Base-by-base conservation (phyloP, 1,140 invertebrate species). In the Maconellicoccus hirsutus region DNA sequence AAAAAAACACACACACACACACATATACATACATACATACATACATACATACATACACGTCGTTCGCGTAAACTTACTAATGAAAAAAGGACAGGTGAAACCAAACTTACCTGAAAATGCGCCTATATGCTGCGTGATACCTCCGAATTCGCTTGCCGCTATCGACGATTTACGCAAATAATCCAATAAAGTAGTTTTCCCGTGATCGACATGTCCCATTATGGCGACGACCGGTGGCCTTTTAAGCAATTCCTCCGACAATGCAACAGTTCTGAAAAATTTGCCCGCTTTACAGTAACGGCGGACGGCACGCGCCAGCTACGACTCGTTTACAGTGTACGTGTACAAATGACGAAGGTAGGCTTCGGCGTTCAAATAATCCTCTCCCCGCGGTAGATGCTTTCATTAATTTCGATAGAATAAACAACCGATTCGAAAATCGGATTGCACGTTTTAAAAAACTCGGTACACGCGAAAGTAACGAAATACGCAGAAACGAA, bases 191-290 rank as follows among this genome's bases (percentile, higher is more conserved):
- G 97, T 98, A 3, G 98, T 99, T 85, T 99, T 99, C 1, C 96
- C 96, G 83, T 99, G 97, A 85, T 99, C 97, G 1, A 99, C 95
- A 82, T 99, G 97, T 0, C 97, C 97, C 96, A 99, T 98, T 16
- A 99, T 93, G 3, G 96, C 96, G 0, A 99, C 94, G 1, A 98
- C 89, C 0, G 96, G 94, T 25, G 90, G 87, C 26, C 94, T 82
- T 8, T 82, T 81, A 59, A 85, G 83, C 12, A 94, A 78, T 77
- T 39, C 83, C 79, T 0, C 83, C 79, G 27, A 87, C 80, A 19
- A 89, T 0, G 72, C 83, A 0, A 89, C 85, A 0, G 86, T 86
- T 63, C 86, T 80, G 22, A 78, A 23, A 23, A 25, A 23, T 19
- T 22, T 10, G 22, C 3, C 59, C 3, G 12, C 10, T 22, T 29